phyloP scores from a whole-genome alignment of 37 sponge, comb jelly and placozoan species.

The Cliona cf. orientalis region DNA sequence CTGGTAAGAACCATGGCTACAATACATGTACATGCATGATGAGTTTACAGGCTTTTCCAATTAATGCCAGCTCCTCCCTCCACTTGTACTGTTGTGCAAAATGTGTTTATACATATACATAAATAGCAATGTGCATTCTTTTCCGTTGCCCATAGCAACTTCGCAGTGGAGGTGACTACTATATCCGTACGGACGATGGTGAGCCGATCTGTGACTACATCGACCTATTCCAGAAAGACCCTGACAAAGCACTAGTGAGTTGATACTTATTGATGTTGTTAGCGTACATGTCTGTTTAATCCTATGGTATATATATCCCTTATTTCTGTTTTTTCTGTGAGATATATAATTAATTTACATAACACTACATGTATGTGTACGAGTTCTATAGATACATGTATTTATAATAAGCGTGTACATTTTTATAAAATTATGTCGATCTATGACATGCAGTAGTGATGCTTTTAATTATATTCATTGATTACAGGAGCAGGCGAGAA shows the following conservation, averaged over 20 bases:
- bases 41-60: background rate
- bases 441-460: no score
- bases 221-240: conserved; percentile 58
- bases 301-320: background rate
- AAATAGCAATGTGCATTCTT: background rate
- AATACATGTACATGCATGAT: background rate
- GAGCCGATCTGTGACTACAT: conserved; percentile 52
- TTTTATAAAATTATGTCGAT: no score
- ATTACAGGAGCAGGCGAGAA: conserved; percentile 27
- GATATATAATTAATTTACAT: no score
- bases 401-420: no score
- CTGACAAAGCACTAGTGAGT: conserved; percentile 64
- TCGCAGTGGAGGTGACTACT: conserved; percentile 2
- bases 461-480: background rate
- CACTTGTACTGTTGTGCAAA: no score
- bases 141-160: conserved; percentile 30
- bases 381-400: background rate
- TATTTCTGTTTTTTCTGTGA: no score
- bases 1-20: conserved; percentile 29
- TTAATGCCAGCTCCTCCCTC: background rate
- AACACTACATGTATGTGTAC: no score
- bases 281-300: background rate
- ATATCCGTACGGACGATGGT: conserved; percentile 59
- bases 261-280: background rate
- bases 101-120: background rate